Conservation (phyloP, 2,888 invertebrate genomes). For the Ornithoptera priamus region DNA sequence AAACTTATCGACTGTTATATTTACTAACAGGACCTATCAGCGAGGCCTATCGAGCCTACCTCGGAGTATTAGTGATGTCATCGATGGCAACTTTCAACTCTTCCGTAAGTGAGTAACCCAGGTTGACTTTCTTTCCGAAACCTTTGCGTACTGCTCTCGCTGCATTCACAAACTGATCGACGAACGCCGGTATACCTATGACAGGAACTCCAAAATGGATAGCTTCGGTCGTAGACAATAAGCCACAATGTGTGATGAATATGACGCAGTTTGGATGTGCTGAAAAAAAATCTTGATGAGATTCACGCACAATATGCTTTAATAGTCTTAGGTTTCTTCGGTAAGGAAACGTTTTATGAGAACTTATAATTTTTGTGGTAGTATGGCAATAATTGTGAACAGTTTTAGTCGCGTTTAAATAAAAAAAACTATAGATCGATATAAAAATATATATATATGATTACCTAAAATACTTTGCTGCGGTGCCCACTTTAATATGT, state of each 20-base stretch:
- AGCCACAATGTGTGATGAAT: slow-evolving; percentile 50
- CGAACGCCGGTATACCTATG: slow-evolving; percentile 50
- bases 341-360: no score
- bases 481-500: slow-evolving; percentile 48
- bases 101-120: slow-evolving; percentile 41
- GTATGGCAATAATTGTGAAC: no score
- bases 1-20: background rate
- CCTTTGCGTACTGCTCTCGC: slow-evolving; percentile 49
- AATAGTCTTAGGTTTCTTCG: no score
- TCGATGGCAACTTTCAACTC: slow-evolving; percentile 47
- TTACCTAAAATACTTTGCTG: slow-evolving; percentile 50
- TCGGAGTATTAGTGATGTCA: slow-evolving; percentile 42
- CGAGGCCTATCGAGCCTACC: slow-evolving; percentile 32
- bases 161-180: slow-evolving; percentile 56
- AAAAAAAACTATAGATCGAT: no score
- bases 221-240: slow-evolving; percentile 47
- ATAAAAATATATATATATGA: background rate
- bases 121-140: slow-evolving; percentile 45
- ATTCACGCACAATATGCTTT: no score
- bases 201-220: slow-evolving; percentile 48
- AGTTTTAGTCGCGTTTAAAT: no score
- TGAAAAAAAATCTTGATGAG: slow-evolving; percentile 27
- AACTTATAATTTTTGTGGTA: no score
- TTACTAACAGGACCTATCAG: no score
- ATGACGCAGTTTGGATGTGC: slow-evolving; percentile 47